Evolutionary conservation across 2,888 invertebrate genomes (phyloP), one percentile per base, ranked within the genome.

Genomic region (Mimas tiliae): DNA sequence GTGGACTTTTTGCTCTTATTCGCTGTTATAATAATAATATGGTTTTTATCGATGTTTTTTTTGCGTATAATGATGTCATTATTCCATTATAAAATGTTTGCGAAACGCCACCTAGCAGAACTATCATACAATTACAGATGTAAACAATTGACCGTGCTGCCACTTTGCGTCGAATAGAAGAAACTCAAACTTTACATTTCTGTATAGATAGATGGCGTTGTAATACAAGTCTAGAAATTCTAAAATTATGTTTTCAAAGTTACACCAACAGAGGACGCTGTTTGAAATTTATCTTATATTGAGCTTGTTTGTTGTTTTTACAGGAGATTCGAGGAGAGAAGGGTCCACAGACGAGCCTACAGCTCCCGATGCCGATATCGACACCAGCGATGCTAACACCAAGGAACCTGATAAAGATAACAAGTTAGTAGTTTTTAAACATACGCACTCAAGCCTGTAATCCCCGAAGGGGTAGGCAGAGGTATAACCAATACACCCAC

Each of bases 321-420:
- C 84, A 93, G 93, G 90, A 74, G 93, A 93, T 69, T 82, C 91
- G 12, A 80, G 87, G 62, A 81, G 93, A 38, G 93, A 93, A 72
- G 93, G 93, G 2, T 92, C 93, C 0, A 87, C 88, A 0, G 93
- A 93, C 12, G 93, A 93, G 72, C 86, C 86, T 65, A 76, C 86
- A 0, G 87, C 90, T n/a, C 86, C 88, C 0, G 93, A 91, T 55
- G 81, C 83, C 0, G 92, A 91, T 47, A 78, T 80, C 47, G 93
- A 91, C 70, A 78, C 84, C 34, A 85, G 77, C 68, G 92, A 91
- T 70, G 80, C 81, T n/a, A 77, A 83, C n/a, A 73, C 80, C 66
- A 90, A 90, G 77, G 90, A 91, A 64, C 77, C 86, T 0, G 92
- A 91, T 12, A 91, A 90, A 70, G 92, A 93, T 58, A 87, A 83